Evolutionary conservation across 2,888 invertebrate genomes (phyloP).

Genomic region (Scaptomyza flava): DNA sequence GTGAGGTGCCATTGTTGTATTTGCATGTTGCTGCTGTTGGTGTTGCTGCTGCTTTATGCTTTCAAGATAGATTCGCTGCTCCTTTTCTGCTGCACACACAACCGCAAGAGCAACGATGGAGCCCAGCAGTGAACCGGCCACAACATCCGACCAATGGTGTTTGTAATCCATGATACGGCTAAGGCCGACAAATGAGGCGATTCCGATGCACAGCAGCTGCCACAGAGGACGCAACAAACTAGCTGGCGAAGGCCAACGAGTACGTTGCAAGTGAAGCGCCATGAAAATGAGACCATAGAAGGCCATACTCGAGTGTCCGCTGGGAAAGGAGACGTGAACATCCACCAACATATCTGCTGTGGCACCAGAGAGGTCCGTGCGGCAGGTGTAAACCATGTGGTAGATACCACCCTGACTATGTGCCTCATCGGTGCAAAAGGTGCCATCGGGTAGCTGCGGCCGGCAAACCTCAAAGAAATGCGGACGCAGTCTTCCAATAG

Average conservation of each 20-base stretch:
- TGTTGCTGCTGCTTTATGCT: conserved; percentile 4
- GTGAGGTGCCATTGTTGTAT: conserved; percentile 2
- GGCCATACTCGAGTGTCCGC: conserved; percentile 70
- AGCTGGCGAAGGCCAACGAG: conserved; percentile 44
- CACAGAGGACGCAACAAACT: conserved; percentile 53
- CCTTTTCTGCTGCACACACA: conserved; percentile 50
- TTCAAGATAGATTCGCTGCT: conserved; percentile 26
- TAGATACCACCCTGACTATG: conserved; percentile 38
- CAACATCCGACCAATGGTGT: conserved; percentile 98
- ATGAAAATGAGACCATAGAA: conserved; percentile 71
- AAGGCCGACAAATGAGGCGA: conserved; percentile 93
- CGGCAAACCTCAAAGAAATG: conserved; percentile 72
- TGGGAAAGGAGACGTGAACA: conserved; percentile 73
- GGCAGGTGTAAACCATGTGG: conserved; percentile 55
- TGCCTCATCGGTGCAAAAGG: conserved; percentile 48
- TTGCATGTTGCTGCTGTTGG: conserved; percentile 21
- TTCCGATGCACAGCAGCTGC: conserved; percentile 90
- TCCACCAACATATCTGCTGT: conserved; percentile 43
- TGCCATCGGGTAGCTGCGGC: conserved; percentile 56
- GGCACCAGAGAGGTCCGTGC: conserved; percentile 25
- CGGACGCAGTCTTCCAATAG: conserved; percentile 70
- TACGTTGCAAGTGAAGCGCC: conserved; percentile 61
- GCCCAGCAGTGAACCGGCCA: conserved; percentile 91
- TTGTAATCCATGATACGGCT: conserved; percentile 97
- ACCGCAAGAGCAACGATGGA: conserved; percentile 87